Conservation (phyloP, 2,113 vertebrate species). For the Leucosticte australis region DNA sequence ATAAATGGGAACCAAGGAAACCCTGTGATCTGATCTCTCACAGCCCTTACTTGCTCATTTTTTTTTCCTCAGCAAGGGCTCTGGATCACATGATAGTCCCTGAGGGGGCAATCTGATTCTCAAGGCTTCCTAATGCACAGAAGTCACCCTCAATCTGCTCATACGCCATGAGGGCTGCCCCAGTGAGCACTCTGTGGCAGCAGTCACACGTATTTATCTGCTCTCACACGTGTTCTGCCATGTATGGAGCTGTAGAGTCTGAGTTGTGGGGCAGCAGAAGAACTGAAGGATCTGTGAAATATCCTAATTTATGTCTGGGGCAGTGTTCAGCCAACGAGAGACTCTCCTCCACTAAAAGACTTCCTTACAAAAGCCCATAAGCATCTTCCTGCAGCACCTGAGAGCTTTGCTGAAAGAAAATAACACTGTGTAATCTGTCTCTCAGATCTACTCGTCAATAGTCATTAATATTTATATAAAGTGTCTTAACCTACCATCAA, state of each 20-base stretch:
- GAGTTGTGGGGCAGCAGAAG: neutral
- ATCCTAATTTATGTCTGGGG: neutral
- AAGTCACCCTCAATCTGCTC: neutral
- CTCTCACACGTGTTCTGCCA: neutral
- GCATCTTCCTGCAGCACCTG: neutral
- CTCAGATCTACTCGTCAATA: neutral
- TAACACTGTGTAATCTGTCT: neutral
- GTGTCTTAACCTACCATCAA: neutral
- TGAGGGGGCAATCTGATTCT: neutral
- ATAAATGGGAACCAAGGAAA: neutral
- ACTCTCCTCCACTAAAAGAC: neutral
- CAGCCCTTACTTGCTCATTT: neutral
- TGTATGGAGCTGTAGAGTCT: neutral
- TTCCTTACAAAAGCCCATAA: neutral
- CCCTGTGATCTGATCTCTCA: neutral
- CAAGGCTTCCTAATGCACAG: neutral
- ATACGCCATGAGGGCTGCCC: fast-evolving
- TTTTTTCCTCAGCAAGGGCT: neutral
- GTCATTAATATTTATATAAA: neutral
- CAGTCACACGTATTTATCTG: neutral
- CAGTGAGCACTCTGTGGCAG: neutral
- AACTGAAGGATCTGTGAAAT: neutral
- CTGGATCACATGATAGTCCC: neutral
- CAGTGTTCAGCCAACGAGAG: neutral
- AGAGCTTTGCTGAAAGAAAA: neutral